These are phyloP conservation scores for Chouioia cunea DNA, from an alignment of 2,888 invertebrate species.

Conservation along the genomic window DNA sequence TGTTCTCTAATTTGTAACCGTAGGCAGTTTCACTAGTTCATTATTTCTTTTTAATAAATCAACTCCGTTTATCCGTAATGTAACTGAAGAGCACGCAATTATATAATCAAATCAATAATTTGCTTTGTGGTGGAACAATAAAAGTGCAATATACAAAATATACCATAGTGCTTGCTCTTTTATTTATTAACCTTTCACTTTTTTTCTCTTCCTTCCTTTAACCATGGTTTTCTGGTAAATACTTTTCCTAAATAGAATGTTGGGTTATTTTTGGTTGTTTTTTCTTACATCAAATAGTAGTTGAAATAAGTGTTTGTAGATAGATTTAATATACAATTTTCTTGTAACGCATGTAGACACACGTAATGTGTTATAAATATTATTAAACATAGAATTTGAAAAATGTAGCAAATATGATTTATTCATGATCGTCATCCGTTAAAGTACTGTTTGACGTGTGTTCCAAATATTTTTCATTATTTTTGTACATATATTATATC, in stretches of 20 bases:
- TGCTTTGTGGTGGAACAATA: slow-evolving; percentile 55
- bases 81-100: slow-evolving; percentile 30
- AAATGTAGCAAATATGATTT: too few relatives aligned
- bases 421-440: too few relatives aligned
- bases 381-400: too few relatives aligned
- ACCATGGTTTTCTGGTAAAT: slow-evolving; percentile 56
- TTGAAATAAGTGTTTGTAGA: not conserved
- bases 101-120: slow-evolving; percentile 31
- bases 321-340: not conserved
- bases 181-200: slow-evolving; percentile 62
- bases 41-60: slow-evolving; percentile 42
- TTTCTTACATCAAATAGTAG: slow-evolving; percentile 12
- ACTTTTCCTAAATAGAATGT: slow-evolving; percentile 25
- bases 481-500: too few relatives aligned
- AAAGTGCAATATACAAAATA: slow-evolving; percentile 60
- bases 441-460: too few relatives aligned
- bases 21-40: slow-evolving; percentile 34
- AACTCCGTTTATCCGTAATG: slow-evolving; percentile 56
- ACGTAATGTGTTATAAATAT: too few relatives aligned
- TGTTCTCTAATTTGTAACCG: slow-evolving; percentile 31
- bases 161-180: slow-evolving; percentile 62
- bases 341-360: not conserved
- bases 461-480: too few relatives aligned
- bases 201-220: slow-evolving; percentile 57
- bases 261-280: slow-evolving; percentile 33